Conservation (phyloP, 2,113 vertebrate species). For the Australoheros scitulus region DNA sequence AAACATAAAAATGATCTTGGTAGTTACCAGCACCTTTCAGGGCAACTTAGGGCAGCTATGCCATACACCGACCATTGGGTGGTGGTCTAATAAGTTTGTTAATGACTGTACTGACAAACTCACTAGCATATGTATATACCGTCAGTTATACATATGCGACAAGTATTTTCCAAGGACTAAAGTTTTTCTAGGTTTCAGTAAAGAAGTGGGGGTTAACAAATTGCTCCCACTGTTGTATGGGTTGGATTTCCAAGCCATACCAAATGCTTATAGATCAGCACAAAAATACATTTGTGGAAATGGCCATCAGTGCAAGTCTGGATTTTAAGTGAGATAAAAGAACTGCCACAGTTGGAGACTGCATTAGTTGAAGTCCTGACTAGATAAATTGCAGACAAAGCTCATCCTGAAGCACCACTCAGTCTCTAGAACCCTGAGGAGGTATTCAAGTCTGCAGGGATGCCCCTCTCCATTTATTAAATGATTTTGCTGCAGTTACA, state of each 20-base stretch:
- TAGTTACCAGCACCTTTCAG: not conserved
- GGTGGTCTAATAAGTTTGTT: not conserved
- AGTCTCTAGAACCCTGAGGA: constrained; percentile 62
- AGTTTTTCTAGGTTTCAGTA: not conserved
- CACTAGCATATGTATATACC: not conserved
- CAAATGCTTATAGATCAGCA: constrained; percentile 3
- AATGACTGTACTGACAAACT: not conserved
- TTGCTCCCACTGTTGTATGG: not conserved
- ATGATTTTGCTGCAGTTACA: constrained; percentile 66
- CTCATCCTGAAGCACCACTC: constrained; percentile 62
- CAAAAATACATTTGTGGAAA: constrained; percentile 15
- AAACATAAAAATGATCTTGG: not conserved
- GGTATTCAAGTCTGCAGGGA: constrained; percentile 53
- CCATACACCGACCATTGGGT: not conserved
- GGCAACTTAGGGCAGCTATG: not conserved
- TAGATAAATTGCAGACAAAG: constrained; percentile 63
- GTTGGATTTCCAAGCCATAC: not conserved
- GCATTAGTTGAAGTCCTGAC: constrained; percentile 57
- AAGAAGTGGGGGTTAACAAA: not conserved
- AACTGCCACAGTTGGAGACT: constrained; percentile 47
- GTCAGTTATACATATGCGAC: not conserved
- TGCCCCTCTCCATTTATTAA: constrained; percentile 62
- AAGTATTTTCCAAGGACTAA: not conserved
- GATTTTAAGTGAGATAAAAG: constrained; percentile 55
- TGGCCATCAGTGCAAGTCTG: constrained; percentile 1